phyloP scores from a whole-genome alignment of 2,113 vertebrate species.

The Tenebrosternarchus preto region DNA sequence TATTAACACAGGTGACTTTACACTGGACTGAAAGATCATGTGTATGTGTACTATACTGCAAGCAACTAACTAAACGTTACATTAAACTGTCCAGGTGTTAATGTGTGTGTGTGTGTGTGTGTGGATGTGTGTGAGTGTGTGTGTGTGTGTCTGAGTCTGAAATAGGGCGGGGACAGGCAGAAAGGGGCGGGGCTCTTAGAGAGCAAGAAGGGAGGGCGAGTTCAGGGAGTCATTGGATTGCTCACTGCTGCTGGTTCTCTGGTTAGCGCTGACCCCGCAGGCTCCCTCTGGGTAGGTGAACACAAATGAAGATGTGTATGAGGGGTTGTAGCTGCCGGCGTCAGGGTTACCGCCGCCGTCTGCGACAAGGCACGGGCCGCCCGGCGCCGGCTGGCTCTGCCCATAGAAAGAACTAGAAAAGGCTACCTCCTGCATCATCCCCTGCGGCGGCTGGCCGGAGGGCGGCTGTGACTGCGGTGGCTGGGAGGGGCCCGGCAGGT shows the following conservation, averaged over 20 bases:
- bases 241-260: conserved; percentile 95
- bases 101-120: conserved; percentile 44
- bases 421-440: conserved; percentile 87
- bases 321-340: conserved; percentile 84
- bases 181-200: conserved; percentile 75
- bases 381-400: conserved; percentile 78
- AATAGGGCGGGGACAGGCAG: conserved; percentile 25
- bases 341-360: conserved; percentile 74
- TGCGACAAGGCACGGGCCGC: conserved; percentile 80
- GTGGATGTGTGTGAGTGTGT: conserved; percentile 6
- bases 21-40: neutral
- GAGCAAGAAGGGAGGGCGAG: conserved; percentile 92
- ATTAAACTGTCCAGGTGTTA: conserved; percentile 9
- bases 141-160: neutral
- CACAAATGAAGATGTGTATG: conserved; percentile 99
- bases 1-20: neutral
- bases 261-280: conserved; percentile 88
- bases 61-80: neutral
- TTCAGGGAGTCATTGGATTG: conserved; percentile 93
- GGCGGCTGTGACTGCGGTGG: conserved; percentile 66
- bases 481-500: conserved; percentile 63
- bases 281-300: conserved; percentile 99
- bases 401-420: conserved; percentile 91
- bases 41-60: neutral
- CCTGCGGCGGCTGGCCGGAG: conserved; percentile 70